These are phyloP conservation scores for Marisa cornuarietis DNA, from an alignment of 1,140 invertebrate species.

Conservation along the genomic window DNA sequence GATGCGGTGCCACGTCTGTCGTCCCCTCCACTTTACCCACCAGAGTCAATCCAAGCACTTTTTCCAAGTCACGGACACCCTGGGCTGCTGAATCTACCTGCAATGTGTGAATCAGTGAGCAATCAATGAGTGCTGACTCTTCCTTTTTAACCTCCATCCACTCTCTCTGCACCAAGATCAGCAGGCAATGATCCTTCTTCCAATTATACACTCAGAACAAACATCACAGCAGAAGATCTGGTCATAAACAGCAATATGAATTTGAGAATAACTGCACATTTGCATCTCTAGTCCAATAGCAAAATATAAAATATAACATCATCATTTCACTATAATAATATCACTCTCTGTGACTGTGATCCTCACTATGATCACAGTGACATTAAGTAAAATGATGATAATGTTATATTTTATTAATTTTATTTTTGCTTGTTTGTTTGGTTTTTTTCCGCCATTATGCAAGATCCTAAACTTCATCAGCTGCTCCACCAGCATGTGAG, in stretches of 20 bases:
- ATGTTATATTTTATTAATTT: no score
- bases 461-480: no score
- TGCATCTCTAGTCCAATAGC: no score
- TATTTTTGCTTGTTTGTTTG: no score
- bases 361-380: no score
- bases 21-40: conserved; percentile 54
- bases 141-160: no score
- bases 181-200: background rate
- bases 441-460: no score
- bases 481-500: no score
- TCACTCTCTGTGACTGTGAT: no score
- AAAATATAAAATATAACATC: no score
- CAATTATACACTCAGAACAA: background rate
- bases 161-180: background rate
- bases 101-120: background rate
- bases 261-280: background rate
- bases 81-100: conserved; percentile 49
- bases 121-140: background rate
- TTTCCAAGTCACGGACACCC: conserved; percentile 59
- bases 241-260: background rate
- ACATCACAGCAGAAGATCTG: background rate
- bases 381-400: no score
- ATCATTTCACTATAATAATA: no score
- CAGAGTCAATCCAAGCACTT: conserved; percentile 50
- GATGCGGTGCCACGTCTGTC: conserved; percentile 42